Evolutionary conservation across 2,113 vertebrate species (phyloP).

Genomic region (Eulemur macaco): DNA sequence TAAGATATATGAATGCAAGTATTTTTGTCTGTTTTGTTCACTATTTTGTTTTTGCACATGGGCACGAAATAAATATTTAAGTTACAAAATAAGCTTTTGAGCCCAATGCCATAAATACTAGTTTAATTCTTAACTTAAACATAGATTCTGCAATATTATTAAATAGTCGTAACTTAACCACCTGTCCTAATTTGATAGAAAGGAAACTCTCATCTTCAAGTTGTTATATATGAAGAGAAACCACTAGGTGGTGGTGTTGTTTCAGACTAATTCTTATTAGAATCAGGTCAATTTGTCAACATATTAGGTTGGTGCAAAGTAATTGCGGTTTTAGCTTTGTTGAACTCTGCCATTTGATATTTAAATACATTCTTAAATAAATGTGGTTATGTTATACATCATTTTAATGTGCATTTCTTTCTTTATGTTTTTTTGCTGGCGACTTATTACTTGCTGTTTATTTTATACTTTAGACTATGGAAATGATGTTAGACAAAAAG

Average conservation of each 20-base stretch:
- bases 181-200: not conserved
- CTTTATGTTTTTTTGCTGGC: too few species aligned
- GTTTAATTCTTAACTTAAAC: not conserved
- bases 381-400: too few species aligned
- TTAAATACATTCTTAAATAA: too few species aligned
- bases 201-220: not conserved
- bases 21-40: not conserved
- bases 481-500: too few species aligned
- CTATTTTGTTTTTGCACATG: not conserved
- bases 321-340: too few species aligned
- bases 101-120: not conserved
- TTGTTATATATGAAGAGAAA: not conserved
- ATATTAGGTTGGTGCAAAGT: not conserved
- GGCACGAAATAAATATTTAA: not conserved
- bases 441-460: too few species aligned
- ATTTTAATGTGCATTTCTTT: too few species aligned
- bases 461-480: too few species aligned
- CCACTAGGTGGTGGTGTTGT: slow-evolving; percentile 60
- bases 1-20: not conserved
- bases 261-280: not conserved
- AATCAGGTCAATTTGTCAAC: not conserved
- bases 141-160: not conserved
- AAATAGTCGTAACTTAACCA: not conserved
- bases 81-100: not conserved
- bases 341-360: too few species aligned